A percentile compares a stretch with the other conserved stretches of the same genome.
Conservation (phyloP, 2,113 vertebrate species). For the Corythornis madagascariensis region DNA sequence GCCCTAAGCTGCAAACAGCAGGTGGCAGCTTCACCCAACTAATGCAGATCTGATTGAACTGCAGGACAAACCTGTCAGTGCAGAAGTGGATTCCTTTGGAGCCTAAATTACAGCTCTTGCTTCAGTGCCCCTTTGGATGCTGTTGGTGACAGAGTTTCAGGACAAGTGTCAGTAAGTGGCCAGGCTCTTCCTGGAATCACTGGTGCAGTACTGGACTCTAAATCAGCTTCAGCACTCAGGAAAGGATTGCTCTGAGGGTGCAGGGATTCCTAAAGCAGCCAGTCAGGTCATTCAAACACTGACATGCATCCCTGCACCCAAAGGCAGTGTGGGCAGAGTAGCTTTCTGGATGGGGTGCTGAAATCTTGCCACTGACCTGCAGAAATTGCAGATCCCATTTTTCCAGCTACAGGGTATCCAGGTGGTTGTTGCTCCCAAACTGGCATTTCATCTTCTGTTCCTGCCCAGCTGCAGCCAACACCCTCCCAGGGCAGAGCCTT, state of each 20-base stretch:
- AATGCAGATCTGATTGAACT: fast-evolving
- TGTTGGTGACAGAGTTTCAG: neutral
- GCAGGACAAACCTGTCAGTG: fast-evolving
- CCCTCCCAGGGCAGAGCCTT: neutral
- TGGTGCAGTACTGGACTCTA: neutral
- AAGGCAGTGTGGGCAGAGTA: neutral
- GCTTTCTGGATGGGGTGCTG: neutral
- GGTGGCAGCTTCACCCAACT: conserved; percentile 27
- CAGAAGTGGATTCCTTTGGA: fast-evolving
- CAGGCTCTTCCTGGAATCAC: fast-evolving
- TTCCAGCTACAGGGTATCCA: fast-evolving
- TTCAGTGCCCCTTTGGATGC: neutral
- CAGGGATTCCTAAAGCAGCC: fast-evolving
- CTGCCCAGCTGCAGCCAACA: neutral
- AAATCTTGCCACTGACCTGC: neutral
- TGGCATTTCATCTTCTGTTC: neutral
- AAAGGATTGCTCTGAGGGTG: neutral
- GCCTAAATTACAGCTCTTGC: fast-evolving
- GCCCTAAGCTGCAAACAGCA: neutral
- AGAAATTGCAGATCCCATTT: fast-evolving
- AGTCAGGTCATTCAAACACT: fast-evolving
- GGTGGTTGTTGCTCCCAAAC: neutral
- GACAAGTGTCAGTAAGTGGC: neutral
- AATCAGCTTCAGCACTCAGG: fast-evolving
- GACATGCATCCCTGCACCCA: fast-evolving